Evolutionary conservation across 2,113 vertebrate species (phyloP).

Genomic region (Scopus umbretta): DNA sequence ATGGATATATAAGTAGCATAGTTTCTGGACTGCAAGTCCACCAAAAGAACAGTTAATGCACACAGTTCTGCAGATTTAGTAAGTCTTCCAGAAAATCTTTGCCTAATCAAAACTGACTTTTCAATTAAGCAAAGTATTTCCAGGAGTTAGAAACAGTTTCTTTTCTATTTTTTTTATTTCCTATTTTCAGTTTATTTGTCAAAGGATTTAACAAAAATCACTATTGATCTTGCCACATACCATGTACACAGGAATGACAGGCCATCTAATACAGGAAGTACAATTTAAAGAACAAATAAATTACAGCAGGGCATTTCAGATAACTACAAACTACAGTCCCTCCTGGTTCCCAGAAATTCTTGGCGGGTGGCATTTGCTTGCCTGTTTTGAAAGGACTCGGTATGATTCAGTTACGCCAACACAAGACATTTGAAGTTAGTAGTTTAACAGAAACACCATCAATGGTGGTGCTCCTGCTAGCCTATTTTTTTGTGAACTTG

Average conservation of each 20-base stretch:
- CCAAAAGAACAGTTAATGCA: not conserved
- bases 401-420: not conserved
- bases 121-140: not conserved
- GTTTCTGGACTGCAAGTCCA: not conserved
- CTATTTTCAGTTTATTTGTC: not conserved
- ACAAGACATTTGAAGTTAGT: not conserved
- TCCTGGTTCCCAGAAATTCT: not conserved
- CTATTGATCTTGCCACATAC: not conserved
- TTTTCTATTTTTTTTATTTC: not conserved
- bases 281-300: not conserved
- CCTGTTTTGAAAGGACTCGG: not conserved
- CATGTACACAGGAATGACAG: not conserved
- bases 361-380: not conserved
- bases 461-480: not conserved
- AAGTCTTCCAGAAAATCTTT: not conserved
- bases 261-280: not conserved
- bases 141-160: not conserved
- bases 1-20: not conserved
- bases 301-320: not conserved
- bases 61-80: not conserved
- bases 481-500: not conserved
- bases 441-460: not conserved
- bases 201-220: not conserved
- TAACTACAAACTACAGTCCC: not conserved
- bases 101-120: not conserved